Evolutionary conservation across 1,140 invertebrate genomes (phyloP), one percentile per base, ranked within the genome.

Genomic region (Physella acuta): DNA sequence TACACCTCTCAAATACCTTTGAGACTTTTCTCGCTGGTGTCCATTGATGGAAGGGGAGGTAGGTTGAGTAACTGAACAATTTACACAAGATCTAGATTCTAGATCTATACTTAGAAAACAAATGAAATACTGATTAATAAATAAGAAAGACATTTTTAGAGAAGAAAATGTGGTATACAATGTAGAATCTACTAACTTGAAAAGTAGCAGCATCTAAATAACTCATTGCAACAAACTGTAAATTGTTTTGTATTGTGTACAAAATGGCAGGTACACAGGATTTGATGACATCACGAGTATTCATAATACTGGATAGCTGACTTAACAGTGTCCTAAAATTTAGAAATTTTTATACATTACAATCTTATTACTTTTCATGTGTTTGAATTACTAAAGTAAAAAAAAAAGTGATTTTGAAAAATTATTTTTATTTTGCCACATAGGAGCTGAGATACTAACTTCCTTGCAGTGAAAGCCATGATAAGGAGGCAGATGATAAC

Each of bases 201-300:
- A 96, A 96, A 26, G 96, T 99, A 20, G 96, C 97, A 64, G 97
- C 96, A 88, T 99, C 97, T 68, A 99, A 88, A 89, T 99, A 95
- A 24, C 94, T 95, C 30, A 97, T 92, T 3, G 97, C 98, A 51
- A 99, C 88, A 85, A 98, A 99, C 3, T 99, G 87, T 58, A 99
- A 88, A 88, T 99, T 99, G 83, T 99, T 99, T 86, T 99, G 98
- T 73, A 99, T 85, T 51, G 96, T 91, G 80, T 99, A 99, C 0
- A 99, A 88, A 76, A 97, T 88, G 2, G 97, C 95, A 55, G 97
- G 97, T 33, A 99, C 91, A n/a, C 64, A 37, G n/a, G 26, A 67
- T 52, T 53, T 67, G 33, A 67, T 24, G 37, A 67, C 24, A 33
- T 67, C 64, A 39, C 52, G 30, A 4, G 24, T 26, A 28, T 53